These are phyloP conservation scores for Saccostrea echinata DNA, from an alignment of 1,140 invertebrate species.

Conservation along the genomic window DNA sequence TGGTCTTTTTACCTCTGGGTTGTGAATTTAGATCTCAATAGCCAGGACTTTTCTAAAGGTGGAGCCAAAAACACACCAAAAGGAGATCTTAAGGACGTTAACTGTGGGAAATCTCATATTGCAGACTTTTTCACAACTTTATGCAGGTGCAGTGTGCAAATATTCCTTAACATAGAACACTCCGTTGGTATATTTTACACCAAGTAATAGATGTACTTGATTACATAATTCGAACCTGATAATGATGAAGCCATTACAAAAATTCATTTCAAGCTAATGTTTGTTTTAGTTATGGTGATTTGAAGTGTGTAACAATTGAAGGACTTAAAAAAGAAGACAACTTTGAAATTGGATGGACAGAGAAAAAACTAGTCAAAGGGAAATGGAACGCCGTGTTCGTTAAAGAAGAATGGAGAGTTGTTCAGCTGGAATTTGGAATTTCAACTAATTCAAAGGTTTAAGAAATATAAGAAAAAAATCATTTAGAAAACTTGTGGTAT, in stretches of 20 bases:
- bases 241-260: neutral
- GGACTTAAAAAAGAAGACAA: conserved; percentile 41
- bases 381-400: conserved; percentile 51
- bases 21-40: conserved; percentile 1
- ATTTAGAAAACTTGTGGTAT: no score
- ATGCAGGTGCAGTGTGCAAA: conserved; percentile 14
- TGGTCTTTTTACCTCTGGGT: conserved; percentile 52
- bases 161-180: neutral
- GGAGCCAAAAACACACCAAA: conserved; percentile 26
- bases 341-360: conserved; percentile 40
- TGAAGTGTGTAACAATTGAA: conserved; percentile 42
- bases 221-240: neutral
- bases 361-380: conserved; percentile 33
- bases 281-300: conserved; percentile 22
- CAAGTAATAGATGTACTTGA: neutral
- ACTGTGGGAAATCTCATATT: conserved; percentile 23
- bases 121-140: conserved; percentile 41
- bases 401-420: conserved; percentile 47
- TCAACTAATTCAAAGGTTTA: neutral
- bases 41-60: neutral
- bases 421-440: conserved; percentile 28
- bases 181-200: neutral
- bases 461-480: neutral
- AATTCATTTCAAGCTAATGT: no score
- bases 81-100: conserved; percentile 35